Percentiles rank a stretch among this genome's conserved stretches.
Evolutionary conservation across 2,888 invertebrate genomes (phyloP).

Genomic region (Trilocha varians): DNA sequence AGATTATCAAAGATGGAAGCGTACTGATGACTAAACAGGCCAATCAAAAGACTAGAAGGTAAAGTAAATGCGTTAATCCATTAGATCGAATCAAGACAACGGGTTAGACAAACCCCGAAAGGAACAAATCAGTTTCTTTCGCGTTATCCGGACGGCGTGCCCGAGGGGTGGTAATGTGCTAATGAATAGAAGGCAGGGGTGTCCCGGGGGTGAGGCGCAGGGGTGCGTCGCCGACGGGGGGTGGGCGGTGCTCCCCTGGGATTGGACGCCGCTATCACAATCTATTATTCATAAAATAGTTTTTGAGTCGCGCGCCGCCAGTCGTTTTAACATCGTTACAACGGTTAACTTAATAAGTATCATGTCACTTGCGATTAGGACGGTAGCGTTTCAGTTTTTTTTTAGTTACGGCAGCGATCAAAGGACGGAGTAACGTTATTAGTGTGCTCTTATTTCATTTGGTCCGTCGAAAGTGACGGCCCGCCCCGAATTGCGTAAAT

Average conservation of each 20-base stretch:
- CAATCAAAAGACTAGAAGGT: background rate
- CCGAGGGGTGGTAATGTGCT: constrained; percentile 67
- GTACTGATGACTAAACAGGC: constrained; percentile 1
- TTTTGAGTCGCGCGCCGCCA: constrained; percentile 68
- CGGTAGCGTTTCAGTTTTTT: constrained; percentile 44
- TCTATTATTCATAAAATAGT: constrained; percentile 75
- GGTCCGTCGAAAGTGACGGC: constrained; percentile 45
- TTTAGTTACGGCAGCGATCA: constrained; percentile 50
- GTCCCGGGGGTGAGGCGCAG: constrained; percentile 21
- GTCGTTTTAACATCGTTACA: constrained; percentile 62
- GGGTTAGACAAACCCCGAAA: constrained; percentile 28
- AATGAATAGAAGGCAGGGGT: constrained; percentile 64
- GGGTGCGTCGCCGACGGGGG: constrained; percentile 26
- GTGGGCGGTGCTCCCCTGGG: constrained; percentile 64
- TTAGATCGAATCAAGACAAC: constrained; percentile 7
- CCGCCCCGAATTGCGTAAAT: constrained; percentile 47
- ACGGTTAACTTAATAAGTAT: constrained; percentile 65
- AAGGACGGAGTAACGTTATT: constrained; percentile 45
- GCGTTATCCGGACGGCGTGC: constrained; percentile 39
- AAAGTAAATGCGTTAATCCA: background rate
- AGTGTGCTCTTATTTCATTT: constrained; percentile 44
- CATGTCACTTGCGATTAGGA: constrained; percentile 71
- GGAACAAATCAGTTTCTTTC: constrained; percentile 61
- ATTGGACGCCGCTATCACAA: constrained; percentile 65
- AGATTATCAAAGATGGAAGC: no score